Evolutionary conservation across 2,113 vertebrate genomes (phyloP), one percentile per base, ranked within the genome.

Genomic region (Anarhynchus alexandrinus): DNA sequence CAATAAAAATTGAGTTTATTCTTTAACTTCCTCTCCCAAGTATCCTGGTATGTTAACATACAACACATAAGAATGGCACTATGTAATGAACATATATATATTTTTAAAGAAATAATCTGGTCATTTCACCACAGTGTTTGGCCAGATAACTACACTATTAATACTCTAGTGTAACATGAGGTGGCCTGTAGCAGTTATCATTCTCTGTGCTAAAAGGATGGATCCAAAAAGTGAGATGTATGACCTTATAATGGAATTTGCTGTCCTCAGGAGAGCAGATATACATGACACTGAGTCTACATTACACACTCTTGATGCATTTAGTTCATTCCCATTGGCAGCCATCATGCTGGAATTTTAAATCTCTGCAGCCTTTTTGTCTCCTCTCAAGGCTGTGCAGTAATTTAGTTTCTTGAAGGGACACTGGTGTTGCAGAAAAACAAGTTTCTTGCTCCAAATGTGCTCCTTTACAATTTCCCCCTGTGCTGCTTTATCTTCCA

Each of bases 171-270:
- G 86, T 45, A 92, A 94, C 59, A 77, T 0, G 1, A 95, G 71
- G 54, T 71, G 86, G 54, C 34, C 30, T 86, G 76, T 13, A 14
- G 2, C 61, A 54, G 21, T 76, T 90, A 21, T 25, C 88, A 40
- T n/a, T 74, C 82, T 64, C 82, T 30, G 22, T 36, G 51, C 51
- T 62, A 58, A 70, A 92, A 66, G 34, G 49, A 90, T 52, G 40
- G 25, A 80, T 58, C 66, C 62, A 86, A 62, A 86, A 86, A 92
- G 34, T 64, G 65, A 93, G 58, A 79, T 40, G 47, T 51, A 29
- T 90, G 95, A 88, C 90, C 71, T 95, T 90, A 61, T 2, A 36
- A 34, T 61, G 78, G 90, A 82, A 96, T 88, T 40, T 83, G 62
- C 34, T 9, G 36, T 40, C 76, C 74, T 83, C 1, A 0, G 70